phyloP scores from a whole-genome alignment of 2,888 invertebrate genomes.

The Lithosia quadra region DNA sequence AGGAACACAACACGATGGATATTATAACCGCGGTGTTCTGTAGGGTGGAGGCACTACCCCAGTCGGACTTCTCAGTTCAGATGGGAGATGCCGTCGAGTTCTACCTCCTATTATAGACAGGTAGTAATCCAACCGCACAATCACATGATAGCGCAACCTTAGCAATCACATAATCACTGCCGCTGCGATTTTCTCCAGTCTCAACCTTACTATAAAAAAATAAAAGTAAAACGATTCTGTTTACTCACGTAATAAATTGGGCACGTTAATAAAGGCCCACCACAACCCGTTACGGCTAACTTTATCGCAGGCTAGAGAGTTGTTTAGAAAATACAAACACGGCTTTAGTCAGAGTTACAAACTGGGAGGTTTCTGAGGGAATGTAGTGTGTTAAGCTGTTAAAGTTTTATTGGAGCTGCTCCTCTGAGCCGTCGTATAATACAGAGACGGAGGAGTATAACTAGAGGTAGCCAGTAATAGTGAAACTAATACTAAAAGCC shows the following conservation, averaged over 20 bases:
- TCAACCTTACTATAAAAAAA: background rate
- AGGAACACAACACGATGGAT: no score
- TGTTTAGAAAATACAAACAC: conserved; percentile 39
- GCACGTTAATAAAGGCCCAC: conserved; percentile 30
- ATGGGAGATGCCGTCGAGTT: no score
- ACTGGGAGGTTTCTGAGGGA: conserved; percentile 16
- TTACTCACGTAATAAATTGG: conserved; percentile 28
- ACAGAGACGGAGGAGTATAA: background rate
- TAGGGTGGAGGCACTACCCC: no score
- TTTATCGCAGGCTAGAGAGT: conserved; percentile 34
- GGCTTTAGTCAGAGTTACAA: conserved; percentile 33
- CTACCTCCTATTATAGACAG: no score
- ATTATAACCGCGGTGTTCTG: no score
- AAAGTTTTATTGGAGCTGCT: background rate
- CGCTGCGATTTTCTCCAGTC: background rate
- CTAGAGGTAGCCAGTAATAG: background rate
- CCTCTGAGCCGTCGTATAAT: background rate
- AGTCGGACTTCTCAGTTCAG: no score
- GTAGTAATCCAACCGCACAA: no score
- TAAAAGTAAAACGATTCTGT: background rate
- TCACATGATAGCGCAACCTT: background rate
- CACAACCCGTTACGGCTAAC: conserved; percentile 34
- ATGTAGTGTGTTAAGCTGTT: conserved; percentile 1
- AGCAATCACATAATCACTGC: background rate
- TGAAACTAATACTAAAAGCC: no score